phyloP scores from a whole-genome alignment of 2,888 invertebrate genomes.

The Chironomus riparius region DNA sequence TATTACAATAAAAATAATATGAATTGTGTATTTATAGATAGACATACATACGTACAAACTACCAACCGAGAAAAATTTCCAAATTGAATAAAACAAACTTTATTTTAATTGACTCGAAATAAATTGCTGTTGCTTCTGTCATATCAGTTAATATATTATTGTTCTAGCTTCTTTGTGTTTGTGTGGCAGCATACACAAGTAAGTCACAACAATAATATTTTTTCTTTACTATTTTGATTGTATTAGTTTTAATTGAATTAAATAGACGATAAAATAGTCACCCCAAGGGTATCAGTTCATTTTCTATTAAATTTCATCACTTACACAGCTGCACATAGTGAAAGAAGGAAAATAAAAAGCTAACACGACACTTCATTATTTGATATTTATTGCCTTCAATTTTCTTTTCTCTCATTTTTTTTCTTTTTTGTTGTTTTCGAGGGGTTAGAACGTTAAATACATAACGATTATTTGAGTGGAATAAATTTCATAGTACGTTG shows the following conservation, averaged over 20 bases:
- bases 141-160: too few relatives aligned
- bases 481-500: constrained; percentile 3
- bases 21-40: too few relatives aligned
- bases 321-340: constrained; percentile 7
- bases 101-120: constrained; percentile 24
- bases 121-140: constrained; percentile 1
- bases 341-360: background rate
- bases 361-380: constrained; percentile 22
- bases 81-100: constrained; percentile 10
- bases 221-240: constrained; percentile 17
- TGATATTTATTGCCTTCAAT: constrained; percentile 24
- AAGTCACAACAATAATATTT: background rate
- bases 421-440: too few relatives aligned
- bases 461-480: constrained; percentile 7
- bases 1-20: too few relatives aligned
- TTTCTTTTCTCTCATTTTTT: background rate
- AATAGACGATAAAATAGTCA: constrained; percentile 26
- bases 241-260: constrained; percentile 26
- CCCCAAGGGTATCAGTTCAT: constrained; percentile 19
- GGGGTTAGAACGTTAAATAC: constrained; percentile 10
- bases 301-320: constrained; percentile 22
- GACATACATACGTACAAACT: too few relatives aligned
- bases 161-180: background rate
- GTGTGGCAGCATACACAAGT: background rate
- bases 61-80: background rate